Evolutionary conservation across 2,888 invertebrate species (phyloP), one percentile per base, ranked within the genome.

Genomic region (Zygogramma bicolorata): DNA sequence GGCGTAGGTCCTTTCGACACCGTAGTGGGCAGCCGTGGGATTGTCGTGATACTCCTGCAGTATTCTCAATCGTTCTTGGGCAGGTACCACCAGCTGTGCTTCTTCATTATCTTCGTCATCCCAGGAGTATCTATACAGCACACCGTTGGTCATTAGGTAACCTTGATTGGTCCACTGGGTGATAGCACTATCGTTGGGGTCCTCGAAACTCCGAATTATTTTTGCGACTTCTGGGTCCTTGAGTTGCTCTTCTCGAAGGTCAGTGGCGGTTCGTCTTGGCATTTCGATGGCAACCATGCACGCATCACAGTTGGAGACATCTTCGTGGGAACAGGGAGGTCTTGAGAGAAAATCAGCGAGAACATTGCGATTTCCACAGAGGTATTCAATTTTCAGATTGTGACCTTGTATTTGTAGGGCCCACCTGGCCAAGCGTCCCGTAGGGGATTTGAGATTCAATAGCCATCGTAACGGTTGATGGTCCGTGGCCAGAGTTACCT

Each of bases 351-450:
- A 80, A 72, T 88, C 87, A 0, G 87, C 70, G 3, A 72, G 85
- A 0, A 80, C 77, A 70, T 86, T 85, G 0, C 75, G 73, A 20
- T 76, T 77, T 0, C 87, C 87, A 0, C 82, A 84, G 3, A 82
- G 77, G 67, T 88, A 86, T 8, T 81, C 74, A 2, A 87, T 80
- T 0, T 80, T 74, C 5, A 87, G 72, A 22, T 85, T 79, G n/a
- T n/a, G n/a, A n/a, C n/a, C n/a, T n/a, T n/a, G n/a, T n/a, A 88
- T 69, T 7, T 78, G 70, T 15, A 88, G 53, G 0, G 84, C 84
- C 88, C 87, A 88, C 61, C 87, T 75, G 0, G 83, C 84, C 0
- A 89, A 71, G 29, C 87, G 73, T 13, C 86, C 85, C 4, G 83
- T 80, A 0, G 85, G 84, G 3, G 86, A 81, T 72, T 86, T n/a